Evolutionary conservation across 2,113 vertebrate genomes (phyloP).

Genomic region (Alethe castanea): DNA sequence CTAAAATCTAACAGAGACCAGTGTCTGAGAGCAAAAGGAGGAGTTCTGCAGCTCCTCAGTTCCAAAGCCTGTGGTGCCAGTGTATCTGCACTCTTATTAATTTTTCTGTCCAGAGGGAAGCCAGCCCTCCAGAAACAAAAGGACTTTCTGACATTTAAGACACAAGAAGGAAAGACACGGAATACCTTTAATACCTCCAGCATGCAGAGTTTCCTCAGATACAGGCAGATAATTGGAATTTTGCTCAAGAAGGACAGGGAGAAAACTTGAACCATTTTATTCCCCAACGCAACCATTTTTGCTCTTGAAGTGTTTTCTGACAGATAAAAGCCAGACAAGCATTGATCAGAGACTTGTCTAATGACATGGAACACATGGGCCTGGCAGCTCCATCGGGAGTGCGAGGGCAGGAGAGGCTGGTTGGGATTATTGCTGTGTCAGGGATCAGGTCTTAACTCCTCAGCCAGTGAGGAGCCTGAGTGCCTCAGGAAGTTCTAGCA

Average conservation of each 20-base stretch:
- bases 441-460: not conserved
- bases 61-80: not conserved
- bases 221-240: not conserved
- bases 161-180: not conserved
- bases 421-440: rapidly evolving
- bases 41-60: not conserved
- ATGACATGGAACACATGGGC: not conserved
- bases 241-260: not conserved
- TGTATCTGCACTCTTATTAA: not conserved
- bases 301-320: not conserved
- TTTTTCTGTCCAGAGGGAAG: not conserved
- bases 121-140: not conserved
- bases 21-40: not conserved
- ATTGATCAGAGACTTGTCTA: not conserved
- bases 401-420: rapidly evolving
- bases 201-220: not conserved
- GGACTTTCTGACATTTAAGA: not conserved
- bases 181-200: not conserved
- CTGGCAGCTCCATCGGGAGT: rapidly evolving
- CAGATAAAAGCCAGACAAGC: not conserved
- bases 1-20: not conserved
- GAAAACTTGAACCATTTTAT: not conserved
- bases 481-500: not conserved
- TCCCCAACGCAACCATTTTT: not conserved
- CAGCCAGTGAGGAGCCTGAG: not conserved